Base-by-base conservation (phyloP, 37 sponge, comb jelly and placozoan species). In the Cladorhizidae sp. region DNA sequence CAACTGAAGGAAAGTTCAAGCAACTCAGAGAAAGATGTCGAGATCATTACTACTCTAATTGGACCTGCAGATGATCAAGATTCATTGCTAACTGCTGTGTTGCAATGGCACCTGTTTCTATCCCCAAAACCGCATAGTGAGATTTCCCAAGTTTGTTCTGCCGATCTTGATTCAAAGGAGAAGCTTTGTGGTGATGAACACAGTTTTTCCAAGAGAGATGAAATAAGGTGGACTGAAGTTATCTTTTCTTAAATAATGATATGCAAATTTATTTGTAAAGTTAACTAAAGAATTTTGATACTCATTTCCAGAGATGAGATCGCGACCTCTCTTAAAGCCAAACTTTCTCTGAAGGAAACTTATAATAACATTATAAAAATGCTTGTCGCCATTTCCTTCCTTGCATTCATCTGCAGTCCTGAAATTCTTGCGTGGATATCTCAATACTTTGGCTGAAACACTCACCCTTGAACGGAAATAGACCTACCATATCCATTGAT, bases 121-220 rank as follows among this genome's bases (percentile, higher is more conserved):
- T 58, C 59, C 59, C n/a, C n/a, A n/a, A n/a, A n/a, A 58, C 26
- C 14, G 6, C 5, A 9, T 45, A 9, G 49, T 18, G 59, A 14
- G 23, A 58, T 5, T 58, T 58, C 2, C 23, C 14, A 21, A 58
- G 59, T 58, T 58, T 58, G 20, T 58, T 25, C 59, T 18, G 20
- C 59, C 59, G 5, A 58, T 58, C 59, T 58, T 58, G 59, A 58
- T 21, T 58, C 20, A 58, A 58, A 58, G 59, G 59, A 58, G 59
- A 25, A 58, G 59, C 59, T 58, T 58, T 58, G 59, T 58, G 59
- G 26, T 58, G 59, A 58, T 58, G 59, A 58, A 25, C 20, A 9
- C 8, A 45, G 14, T 25, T 58, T 58, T 58, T 58, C 59, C 59
- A 58, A 58, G 26, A 58, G 59, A 58, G 59, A 21, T 18, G 59